Evolutionary conservation across 2,888 invertebrate genomes (phyloP).

Genomic region (Tromatobia lineatoria): DNA sequence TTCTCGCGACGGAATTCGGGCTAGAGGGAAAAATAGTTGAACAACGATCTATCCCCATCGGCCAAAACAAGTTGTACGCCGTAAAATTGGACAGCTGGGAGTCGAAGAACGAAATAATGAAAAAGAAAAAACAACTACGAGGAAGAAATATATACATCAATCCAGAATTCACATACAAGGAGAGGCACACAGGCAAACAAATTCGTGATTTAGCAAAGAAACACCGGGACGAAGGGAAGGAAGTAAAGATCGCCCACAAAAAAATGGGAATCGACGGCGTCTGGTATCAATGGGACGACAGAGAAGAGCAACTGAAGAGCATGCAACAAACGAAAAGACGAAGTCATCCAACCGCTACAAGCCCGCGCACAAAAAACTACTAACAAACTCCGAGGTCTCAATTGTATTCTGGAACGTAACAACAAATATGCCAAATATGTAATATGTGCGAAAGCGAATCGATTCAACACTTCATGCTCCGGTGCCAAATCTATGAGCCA

Average conservation of each 20-base stretch:
- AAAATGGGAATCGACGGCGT: slow-evolving; percentile 1
- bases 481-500: no score
- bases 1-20: slow-evolving; percentile 2
- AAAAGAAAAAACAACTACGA: slow-evolving; percentile 4
- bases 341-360: neutral
- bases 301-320: neutral
- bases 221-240: neutral
- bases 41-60: neutral
- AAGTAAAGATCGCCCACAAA: slow-evolving; percentile 7
- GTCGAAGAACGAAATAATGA: slow-evolving; percentile 3
- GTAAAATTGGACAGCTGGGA: slow-evolving; percentile 30
- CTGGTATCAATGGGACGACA: slow-evolving; percentile 3
- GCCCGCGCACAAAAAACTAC: slow-evolving; percentile 12
- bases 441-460: slow-evolving; percentile 16
- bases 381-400: neutral
- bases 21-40: neutral
- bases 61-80: neutral
- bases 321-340: neutral
- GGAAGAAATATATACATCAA: slow-evolving; percentile 17
- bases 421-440: slow-evolving; percentile 7
- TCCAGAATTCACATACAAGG: slow-evolving; percentile 14
- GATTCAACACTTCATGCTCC: neutral
- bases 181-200: slow-evolving; percentile 25
- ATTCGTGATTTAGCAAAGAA: slow-evolving; percentile 26
- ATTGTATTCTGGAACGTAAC: slow-evolving; percentile 33